phyloP scores from a whole-genome alignment of 2,113 vertebrate genomes.

The Hydrochoerus hydrochaeris region DNA sequence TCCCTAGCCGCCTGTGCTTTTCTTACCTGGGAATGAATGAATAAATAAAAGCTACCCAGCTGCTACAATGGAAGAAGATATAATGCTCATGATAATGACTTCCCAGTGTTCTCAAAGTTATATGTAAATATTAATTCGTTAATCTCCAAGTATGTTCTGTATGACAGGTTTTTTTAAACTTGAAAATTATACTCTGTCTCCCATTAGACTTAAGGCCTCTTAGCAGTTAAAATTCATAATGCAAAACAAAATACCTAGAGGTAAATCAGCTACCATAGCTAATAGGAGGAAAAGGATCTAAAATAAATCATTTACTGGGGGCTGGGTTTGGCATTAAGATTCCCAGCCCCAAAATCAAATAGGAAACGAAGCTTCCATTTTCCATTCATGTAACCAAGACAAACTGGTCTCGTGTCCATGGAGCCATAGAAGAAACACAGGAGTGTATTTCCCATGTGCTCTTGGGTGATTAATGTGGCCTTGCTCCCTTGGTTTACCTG shows the following conservation, averaged over 20 bases:
- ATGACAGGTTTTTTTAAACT: neutral
- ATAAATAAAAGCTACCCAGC: neutral
- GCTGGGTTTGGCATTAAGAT: neutral
- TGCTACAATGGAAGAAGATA: neutral
- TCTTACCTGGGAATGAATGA: slow-evolving; percentile 37
- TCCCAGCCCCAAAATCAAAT: neutral
- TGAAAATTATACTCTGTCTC: neutral
- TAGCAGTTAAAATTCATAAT: slow-evolving; percentile 13
- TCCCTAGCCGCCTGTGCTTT: too few relatives aligned
- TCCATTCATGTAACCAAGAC: neutral
- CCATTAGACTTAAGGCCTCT: neutral
- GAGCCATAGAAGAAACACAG: neutral
- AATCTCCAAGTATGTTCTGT: neutral
- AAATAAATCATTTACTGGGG: neutral
- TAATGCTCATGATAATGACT: neutral
- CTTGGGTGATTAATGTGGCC: neutral
- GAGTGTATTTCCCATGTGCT: neutral
- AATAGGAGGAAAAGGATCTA: neutral
- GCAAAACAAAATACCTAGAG: neutral
- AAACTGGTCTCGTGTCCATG: neutral
- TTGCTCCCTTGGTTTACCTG: neutral
- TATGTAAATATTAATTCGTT: slow-evolving; percentile 25
- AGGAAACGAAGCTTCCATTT: neutral
- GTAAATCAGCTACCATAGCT: neutral
- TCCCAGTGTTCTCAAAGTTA: neutral